phyloP scores from a whole-genome alignment of 2,113 vertebrate species.

The Coptodon rendalli region DNA sequence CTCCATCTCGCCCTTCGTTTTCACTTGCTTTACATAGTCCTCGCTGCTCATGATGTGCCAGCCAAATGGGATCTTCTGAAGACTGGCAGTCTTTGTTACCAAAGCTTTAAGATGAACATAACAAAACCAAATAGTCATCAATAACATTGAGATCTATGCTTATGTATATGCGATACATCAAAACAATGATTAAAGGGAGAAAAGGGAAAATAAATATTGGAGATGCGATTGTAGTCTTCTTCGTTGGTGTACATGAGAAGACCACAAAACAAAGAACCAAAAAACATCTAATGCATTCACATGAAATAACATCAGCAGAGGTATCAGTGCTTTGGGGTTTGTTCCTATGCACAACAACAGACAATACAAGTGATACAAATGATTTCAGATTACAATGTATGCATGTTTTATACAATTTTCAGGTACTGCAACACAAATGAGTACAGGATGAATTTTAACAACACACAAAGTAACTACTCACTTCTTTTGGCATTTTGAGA shows the following conservation, averaged over 20 bases:
- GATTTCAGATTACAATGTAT: neutral
- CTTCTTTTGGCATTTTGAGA: neutral
- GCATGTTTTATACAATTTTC: neutral
- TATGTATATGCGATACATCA: neutral
- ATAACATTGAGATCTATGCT: neutral
- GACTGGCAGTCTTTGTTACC: slow-evolving; percentile 71
- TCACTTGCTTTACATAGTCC: slow-evolving; percentile 76
- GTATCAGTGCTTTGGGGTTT: neutral
- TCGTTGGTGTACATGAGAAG: neutral
- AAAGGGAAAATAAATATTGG: neutral
- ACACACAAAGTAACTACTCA: neutral
- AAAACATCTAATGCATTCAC: neutral
- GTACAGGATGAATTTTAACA: neutral
- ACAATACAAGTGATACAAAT: neutral
- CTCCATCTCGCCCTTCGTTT: slow-evolving; percentile 63
- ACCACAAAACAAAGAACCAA: neutral
- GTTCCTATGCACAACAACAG: neutral
- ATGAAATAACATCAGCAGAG: neutral
- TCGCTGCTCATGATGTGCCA: slow-evolving; percentile 78
- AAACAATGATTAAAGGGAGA: neutral
- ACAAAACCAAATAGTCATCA: neutral
- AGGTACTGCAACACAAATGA: neutral
- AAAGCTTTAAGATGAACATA: slow-evolving; percentile 49
- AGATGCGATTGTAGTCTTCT: neutral
- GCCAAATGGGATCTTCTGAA: slow-evolving; percentile 76